phyloP scores from a whole-genome alignment of 2,113 vertebrate species.

The Oncorhynchus nerka region DNA sequence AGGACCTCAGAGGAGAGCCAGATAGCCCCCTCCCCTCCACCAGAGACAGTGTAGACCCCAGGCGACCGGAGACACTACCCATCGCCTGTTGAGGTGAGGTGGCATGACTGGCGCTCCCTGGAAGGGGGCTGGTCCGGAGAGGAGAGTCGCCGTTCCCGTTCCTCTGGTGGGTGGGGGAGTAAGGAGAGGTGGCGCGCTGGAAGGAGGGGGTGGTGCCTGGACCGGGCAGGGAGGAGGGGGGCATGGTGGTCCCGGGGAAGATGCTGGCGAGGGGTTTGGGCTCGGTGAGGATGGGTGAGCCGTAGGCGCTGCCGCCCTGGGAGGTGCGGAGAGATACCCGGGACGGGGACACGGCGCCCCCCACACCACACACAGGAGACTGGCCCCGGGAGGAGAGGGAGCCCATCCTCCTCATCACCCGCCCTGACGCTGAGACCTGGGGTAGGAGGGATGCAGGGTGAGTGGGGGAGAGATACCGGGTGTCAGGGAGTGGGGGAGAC shows the following conservation, averaged over 20 bases:
- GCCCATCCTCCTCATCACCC: slow-evolving; percentile 88
- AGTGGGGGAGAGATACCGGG: background rate
- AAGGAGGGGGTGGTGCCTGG: slow-evolving; percentile 61
- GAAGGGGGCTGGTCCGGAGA: slow-evolving; percentile 57
- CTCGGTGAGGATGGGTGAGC: slow-evolving; percentile 85
- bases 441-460: slow-evolving; percentile 9
- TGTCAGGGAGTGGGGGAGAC: background rate
- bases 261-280: slow-evolving; percentile 78
- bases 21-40: slow-evolving; percentile 54
- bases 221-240: slow-evolving; percentile 61
- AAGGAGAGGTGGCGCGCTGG: slow-evolving; percentile 66
- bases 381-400: slow-evolving; percentile 92
- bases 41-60: slow-evolving; percentile 69
- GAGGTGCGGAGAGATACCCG: slow-evolving; percentile 87
- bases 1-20: slow-evolving; percentile 81
- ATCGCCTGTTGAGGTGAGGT: slow-evolving; percentile 62
- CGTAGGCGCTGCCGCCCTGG: slow-evolving; percentile 85
- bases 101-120: slow-evolving; percentile 57
- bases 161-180: slow-evolving; percentile 63
- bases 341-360: slow-evolving; percentile 82
- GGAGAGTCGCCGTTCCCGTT: slow-evolving; percentile 1
- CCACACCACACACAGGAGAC: slow-evolving; percentile 85
- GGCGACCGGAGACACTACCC: slow-evolving; percentile 66
- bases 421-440: slow-evolving; percentile 74
- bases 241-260: slow-evolving; percentile 85